These are phyloP conservation scores for Eupeodes latifasciatus DNA, from an alignment of 2,888 invertebrate genomes.

Conservation along the genomic window DNA sequence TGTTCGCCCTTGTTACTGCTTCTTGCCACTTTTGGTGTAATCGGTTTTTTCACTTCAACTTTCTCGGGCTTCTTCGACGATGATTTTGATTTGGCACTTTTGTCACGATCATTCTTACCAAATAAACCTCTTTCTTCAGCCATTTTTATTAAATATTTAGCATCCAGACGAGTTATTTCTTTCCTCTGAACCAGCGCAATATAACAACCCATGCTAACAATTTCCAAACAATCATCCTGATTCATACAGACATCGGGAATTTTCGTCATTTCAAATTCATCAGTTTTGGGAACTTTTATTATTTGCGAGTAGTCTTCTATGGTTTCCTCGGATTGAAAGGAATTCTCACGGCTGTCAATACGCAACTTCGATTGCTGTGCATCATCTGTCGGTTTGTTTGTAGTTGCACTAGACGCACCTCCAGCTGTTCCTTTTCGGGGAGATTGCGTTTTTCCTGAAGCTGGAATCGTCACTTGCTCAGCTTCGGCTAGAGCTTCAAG, in stretches of 20 bases:
- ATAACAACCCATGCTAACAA: slow-evolving; percentile 86
- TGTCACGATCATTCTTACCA: slow-evolving; percentile 85
- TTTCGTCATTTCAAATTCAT: slow-evolving; percentile 87
- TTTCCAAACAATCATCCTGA: slow-evolving; percentile 84
- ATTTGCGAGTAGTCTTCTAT: slow-evolving; percentile 73
- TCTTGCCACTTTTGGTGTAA: slow-evolving; percentile 38
- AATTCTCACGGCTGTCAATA: slow-evolving; percentile 33
- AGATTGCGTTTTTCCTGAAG: slow-evolving; percentile 79
- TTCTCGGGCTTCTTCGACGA: slow-evolving; percentile 82
- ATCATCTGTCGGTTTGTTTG: slow-evolving; percentile 62
- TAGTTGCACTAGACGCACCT: slow-evolving; percentile 70
- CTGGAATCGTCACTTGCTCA: slow-evolving; percentile 81
- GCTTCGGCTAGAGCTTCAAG: slow-evolving; percentile 81
- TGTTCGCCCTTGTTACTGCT: slow-evolving; percentile 66
- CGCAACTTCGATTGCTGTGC: not conserved
- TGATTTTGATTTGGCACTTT: slow-evolving; percentile 82
- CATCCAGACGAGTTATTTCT: slow-evolving; percentile 89
- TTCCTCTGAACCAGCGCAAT: slow-evolving; percentile 87
- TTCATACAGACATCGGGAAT: slow-evolving; percentile 87
- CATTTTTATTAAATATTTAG: slow-evolving; percentile 93
- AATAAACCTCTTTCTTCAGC: slow-evolving; percentile 92
- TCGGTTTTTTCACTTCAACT: slow-evolving; percentile 79
- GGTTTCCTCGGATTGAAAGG: slow-evolving; percentile 44
- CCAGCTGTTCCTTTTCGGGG: slow-evolving; percentile 78
- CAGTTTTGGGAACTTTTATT: slow-evolving; percentile 79